These are phyloP conservation scores for Dicrurus megarhynchus DNA, from an alignment of 2,113 vertebrate genomes.

Conservation along the genomic window DNA sequence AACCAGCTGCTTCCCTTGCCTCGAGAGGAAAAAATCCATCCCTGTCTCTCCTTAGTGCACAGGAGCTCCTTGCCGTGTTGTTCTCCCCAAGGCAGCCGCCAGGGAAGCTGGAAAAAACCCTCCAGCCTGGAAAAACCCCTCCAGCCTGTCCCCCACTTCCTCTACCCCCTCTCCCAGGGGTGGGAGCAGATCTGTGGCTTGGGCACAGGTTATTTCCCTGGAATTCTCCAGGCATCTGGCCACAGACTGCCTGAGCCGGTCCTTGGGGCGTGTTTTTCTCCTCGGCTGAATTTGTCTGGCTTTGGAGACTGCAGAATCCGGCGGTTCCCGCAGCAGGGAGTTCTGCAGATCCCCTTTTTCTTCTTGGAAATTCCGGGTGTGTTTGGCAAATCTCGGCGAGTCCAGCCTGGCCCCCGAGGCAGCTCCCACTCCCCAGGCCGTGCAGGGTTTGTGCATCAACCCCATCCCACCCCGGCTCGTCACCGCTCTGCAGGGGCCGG, in stretches of 20 bases:
- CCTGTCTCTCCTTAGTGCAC: background rate
- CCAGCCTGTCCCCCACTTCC: background rate
- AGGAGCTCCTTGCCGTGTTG: fast-evolving
- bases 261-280: background rate
- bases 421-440: background rate
- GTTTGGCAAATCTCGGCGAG: fast-evolving
- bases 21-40: background rate
- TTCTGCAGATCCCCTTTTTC: background rate
- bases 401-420: background rate
- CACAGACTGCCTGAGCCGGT: background rate
- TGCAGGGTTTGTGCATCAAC: background rate
- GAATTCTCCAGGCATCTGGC: background rate
- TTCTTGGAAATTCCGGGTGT: background rate
- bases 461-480: background rate
- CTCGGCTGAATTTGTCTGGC: background rate
- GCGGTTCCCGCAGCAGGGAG: background rate
- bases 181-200: background rate
- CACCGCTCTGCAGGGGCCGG: background rate
- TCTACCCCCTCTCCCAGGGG: background rate
- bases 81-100: background rate
- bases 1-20: background rate
- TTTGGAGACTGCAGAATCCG: background rate
- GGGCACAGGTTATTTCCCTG: background rate
- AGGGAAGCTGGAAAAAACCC: background rate
- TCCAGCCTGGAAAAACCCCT: background rate